phyloP scores from a whole-genome alignment of 2,888 invertebrate species.

The Scelioninae gen. 2 region DNA sequence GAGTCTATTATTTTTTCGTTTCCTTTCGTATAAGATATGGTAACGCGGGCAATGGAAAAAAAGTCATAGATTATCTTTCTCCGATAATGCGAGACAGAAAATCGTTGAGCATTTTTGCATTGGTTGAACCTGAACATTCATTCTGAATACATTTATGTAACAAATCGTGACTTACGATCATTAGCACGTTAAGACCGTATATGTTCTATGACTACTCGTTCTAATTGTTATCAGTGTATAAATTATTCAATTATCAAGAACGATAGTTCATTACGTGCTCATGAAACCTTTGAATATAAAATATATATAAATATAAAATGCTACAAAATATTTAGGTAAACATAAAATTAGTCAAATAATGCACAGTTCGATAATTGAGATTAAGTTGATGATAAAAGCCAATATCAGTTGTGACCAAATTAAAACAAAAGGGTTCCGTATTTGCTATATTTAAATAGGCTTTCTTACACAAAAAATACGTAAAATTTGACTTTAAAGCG shows the following conservation, averaged over 20 bases:
- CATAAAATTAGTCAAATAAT: no score
- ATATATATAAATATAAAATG: neutral
- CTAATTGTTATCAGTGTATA: conserved; percentile 9
- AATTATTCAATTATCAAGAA: conserved; percentile 18
- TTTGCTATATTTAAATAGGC: no score
- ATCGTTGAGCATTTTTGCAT: conserved; percentile 45
- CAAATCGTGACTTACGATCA: conserved; percentile 36
- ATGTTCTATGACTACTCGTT: conserved; percentile 3
- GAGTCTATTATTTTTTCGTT: no score
- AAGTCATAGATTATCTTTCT: conserved; percentile 26
- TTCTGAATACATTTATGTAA: conserved; percentile 18
- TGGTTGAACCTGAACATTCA: conserved; percentile 5
- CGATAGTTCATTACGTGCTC: neutral
- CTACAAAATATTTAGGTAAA: no score
- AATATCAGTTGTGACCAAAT: no score
- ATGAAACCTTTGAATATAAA: neutral
- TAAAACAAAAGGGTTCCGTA: no score
- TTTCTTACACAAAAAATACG: no score
- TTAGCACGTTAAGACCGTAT: conserved; percentile 1
- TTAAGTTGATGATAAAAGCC: no score
- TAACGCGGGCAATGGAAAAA: conserved; percentile 18
- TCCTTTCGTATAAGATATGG: conserved; percentile 3
- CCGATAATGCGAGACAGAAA: conserved; percentile 41
- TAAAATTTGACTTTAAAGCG: no score
- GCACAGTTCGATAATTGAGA: no score